These are phyloP conservation scores for Okamejei kenojei DNA, from an alignment of 2,797 vertebrate genomes.

Conservation along the genomic window DNA sequence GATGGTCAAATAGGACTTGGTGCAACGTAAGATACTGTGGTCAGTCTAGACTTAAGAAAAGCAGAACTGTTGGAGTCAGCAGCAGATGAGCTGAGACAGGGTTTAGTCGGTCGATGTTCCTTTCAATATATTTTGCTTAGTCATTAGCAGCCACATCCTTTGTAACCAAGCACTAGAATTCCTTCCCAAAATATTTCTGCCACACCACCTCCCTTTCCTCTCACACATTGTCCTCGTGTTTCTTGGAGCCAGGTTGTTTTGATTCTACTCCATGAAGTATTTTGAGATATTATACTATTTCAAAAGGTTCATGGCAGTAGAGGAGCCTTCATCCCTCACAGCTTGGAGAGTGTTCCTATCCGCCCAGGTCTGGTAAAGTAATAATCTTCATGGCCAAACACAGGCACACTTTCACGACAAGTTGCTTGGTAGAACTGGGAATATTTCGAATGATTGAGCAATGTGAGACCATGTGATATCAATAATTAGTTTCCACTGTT, in stretches of 20 bases:
- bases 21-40: too few species aligned
- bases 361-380: background rate
- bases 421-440: background rate
- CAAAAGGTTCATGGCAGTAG: background rate
- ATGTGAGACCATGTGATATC: background rate
- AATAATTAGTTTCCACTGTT: background rate
- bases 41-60: too few species aligned
- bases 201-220: background rate
- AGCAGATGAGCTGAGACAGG: too few species aligned
- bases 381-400: background rate
- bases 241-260: too few species aligned
- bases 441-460: background rate
- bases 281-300: too few species aligned
- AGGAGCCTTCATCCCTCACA: background rate
- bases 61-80: too few species aligned
- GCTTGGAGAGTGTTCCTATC: background rate
- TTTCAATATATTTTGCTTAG: background rate
- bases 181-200: background rate
- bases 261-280: too few species aligned
- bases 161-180: background rate
- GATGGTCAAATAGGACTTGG: too few species aligned
- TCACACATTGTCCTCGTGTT: background rate
- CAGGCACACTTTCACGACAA: background rate
- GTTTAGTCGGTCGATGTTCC: too few species aligned
- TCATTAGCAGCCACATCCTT: background rate